Conservation (phyloP, 1,140 invertebrate genomes). For the Yoshiicerus persimilis region DNA sequence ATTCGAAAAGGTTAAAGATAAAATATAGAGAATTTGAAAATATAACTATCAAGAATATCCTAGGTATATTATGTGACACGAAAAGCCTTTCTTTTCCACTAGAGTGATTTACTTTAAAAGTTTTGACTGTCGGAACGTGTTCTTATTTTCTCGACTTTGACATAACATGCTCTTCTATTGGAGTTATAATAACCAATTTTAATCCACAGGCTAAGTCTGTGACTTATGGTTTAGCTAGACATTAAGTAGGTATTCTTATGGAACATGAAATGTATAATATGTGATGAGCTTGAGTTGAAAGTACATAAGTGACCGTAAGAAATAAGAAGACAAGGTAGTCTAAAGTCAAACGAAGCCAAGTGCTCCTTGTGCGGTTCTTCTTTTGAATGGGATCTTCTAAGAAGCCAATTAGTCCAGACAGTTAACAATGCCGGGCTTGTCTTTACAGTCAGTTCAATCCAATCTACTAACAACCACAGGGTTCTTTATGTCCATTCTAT, state of each 20-base stretch:
- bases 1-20: too few species aligned
- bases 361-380: slow-evolving; percentile 1
- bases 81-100: background rate
- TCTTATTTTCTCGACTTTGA: background rate
- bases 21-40: too few species aligned
- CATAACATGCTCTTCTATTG: background rate
- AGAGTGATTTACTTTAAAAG: background rate
- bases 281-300: background rate
- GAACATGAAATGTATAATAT: background rate
- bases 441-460: background rate
- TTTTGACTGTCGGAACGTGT: slow-evolving; percentile 13
- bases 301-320: background rate
- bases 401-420: slow-evolving; percentile 23
- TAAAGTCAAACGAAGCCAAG: background rate
- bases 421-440: slow-evolving; percentile 6
- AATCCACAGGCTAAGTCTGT: background rate
- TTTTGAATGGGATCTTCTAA: background rate
- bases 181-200: background rate
- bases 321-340: background rate
- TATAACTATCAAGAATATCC: too few species aligned
- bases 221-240: background rate
- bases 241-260: background rate
- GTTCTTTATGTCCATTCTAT: slow-evolving; percentile 1
- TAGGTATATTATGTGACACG: background rate
- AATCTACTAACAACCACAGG: background rate